Base-by-base conservation (phyloP, 2,113 vertebrate species). In the Poeciliopsis prolifica region DNA sequence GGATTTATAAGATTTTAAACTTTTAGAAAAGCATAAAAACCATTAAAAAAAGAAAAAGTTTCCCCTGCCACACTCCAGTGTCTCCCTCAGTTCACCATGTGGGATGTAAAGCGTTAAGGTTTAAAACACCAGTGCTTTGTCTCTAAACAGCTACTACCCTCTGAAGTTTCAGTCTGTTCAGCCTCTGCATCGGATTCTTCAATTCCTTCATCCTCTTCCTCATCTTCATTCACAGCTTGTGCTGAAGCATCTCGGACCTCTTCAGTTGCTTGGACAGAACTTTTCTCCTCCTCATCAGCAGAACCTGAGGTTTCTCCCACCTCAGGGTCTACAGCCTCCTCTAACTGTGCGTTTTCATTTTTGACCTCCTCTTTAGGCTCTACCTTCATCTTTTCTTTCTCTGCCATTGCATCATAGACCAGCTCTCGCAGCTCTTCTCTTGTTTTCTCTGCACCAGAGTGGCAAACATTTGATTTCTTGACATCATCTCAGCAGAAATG, bases 331-430 rank as follows among this genome's bases (percentile, higher is more conserved):
- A 74, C 40, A 0, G 75, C 33, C 0, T 74, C 72, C 33, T 78
- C 26, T 0, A 29, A 31, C 2, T 37, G 77, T 9, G n/a, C 33
- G 8, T 61, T 72, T 60, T 75, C 85, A 5, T 48, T 7, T 65
- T 68, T 84, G 60, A 37, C 69, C 26, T 30, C 69, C 5, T 29
- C 63, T 58, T 60, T 14, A 2, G 63, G 28, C 10, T 40, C 24
- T 15, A 58, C 44, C 24, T 75, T 72, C 8, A 78, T 26, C 72
- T 92, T 90, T 84, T 95, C 94, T 77, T 95, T 92, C 79, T 96
- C 96, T 71, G 96, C 94, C 96, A 97, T 97, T 79, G 97, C 95
- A 66, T 97, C 96, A 94, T 97, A 98, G 86, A 98, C 97, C 95
- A 98, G 97, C 93, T 95, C 95, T 92, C 96, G 97, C 86, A 99